Evolutionary conservation across 2,888 invertebrate species (phyloP).

Genomic region (Eupithecia vulgata): DNA sequence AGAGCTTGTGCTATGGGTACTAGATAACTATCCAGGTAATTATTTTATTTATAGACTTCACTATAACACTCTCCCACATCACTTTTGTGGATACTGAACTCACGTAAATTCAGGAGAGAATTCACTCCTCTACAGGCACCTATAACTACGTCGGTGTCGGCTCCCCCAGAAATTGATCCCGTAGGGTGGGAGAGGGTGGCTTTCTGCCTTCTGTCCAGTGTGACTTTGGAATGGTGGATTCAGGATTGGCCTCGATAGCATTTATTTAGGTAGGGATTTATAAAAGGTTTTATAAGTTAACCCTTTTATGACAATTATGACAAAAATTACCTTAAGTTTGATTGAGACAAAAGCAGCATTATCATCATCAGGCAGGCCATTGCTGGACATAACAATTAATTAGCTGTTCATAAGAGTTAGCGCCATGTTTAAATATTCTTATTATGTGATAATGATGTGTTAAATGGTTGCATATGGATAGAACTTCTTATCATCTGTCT

Average conservation of each 20-base stretch:
- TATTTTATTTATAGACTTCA: too few relatives aligned
- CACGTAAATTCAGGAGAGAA: neutral
- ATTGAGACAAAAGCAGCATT: too few relatives aligned
- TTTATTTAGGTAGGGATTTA: neutral
- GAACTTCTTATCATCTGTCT: neutral
- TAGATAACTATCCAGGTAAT: too few relatives aligned
- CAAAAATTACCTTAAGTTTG: too few relatives aligned
- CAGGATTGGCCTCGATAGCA: neutral
- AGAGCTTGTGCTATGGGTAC: too few relatives aligned
- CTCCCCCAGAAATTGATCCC: slow-evolving; percentile 31
- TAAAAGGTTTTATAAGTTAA: too few relatives aligned
- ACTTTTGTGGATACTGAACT: neutral
- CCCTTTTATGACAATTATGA: too few relatives aligned
- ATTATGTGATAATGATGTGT: slow-evolving; percentile 21
- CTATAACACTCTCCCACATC: too few relatives aligned
- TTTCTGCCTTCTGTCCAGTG: slow-evolving; percentile 10
- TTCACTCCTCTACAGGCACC: neutral
- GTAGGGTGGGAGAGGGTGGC: slow-evolving; percentile 19
- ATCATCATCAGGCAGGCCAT: too few relatives aligned
- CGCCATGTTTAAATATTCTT: neutral
- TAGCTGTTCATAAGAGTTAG: neutral
- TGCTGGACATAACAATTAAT: too few relatives aligned
- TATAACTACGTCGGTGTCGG: slow-evolving; percentile 43
- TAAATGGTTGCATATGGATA: slow-evolving; percentile 13
- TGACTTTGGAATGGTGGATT: slow-evolving; percentile 5